phyloP scores from a whole-genome alignment of 1,140 invertebrate species.

The Pogonomyrmex barbatus region DNA sequence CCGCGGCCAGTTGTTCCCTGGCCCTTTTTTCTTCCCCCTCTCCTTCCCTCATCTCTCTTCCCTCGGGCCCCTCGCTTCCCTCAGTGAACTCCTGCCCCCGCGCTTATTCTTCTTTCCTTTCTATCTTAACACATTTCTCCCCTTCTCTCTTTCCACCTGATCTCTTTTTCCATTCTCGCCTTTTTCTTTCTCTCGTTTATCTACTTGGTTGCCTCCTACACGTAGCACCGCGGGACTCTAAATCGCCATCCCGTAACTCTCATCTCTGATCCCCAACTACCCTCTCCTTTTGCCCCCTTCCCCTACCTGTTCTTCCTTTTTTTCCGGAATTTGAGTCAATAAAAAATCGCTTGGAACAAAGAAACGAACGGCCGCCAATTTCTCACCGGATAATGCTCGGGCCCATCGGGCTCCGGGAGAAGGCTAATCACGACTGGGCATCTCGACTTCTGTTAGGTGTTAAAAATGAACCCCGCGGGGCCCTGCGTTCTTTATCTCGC shows the following conservation, averaged over 20 bases:
- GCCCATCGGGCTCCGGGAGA: conserved; percentile 67
- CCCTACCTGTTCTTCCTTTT: conserved; percentile 22
- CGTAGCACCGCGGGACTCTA: conserved; percentile 66
- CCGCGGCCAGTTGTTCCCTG: conserved; percentile 77
- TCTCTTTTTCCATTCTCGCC: conserved; percentile 59
- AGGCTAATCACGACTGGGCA: conserved; percentile 78
- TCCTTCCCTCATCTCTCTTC: conserved; percentile 62
- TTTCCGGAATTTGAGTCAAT: conserved; percentile 82
- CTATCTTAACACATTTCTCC: conserved; percentile 66
- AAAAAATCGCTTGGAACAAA: conserved; percentile 84
- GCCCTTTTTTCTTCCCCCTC: conserved; percentile 67
- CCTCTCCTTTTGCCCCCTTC: neutral
- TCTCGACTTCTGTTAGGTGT: conserved; percentile 84
- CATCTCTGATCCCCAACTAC: neutral
- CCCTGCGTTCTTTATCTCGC: conserved; percentile 78
- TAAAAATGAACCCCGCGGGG: conserved; percentile 81
- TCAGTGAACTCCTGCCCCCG: conserved; percentile 52
- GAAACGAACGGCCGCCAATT: conserved; percentile 81
- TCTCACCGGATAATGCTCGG: conserved; percentile 82
- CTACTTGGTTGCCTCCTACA: conserved; percentile 71
- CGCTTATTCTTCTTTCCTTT: conserved; percentile 60
- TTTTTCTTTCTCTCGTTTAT: conserved; percentile 68
- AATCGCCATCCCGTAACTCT: conserved; percentile 69
- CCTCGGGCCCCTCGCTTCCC: conserved; percentile 48
- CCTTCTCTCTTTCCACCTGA: conserved; percentile 19